These are phyloP conservation scores for Tringa solitaria DNA, from an alignment of 2,113 vertebrate genomes.

Conservation along the genomic window DNA sequence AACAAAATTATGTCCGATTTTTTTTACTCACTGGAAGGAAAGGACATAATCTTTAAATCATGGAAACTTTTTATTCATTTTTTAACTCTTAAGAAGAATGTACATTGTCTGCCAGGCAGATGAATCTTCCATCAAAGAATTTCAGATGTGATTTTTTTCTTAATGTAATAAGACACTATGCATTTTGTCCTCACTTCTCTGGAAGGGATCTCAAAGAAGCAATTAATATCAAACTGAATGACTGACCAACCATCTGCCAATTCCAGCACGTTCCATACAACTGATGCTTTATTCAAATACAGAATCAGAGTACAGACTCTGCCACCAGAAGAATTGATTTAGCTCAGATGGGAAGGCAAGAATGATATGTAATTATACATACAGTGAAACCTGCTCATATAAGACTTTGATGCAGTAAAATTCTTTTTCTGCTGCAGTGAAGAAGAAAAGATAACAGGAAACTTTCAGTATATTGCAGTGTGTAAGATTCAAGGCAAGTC, in stretches of 20 bases:
- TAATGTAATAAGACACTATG: constrained; percentile 36
- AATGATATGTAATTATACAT: not conserved
- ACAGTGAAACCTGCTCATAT: not conserved
- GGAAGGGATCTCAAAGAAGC: constrained; percentile 46
- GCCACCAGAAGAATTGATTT: not conserved
- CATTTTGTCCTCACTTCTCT: constrained; percentile 44
- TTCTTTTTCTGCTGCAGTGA: not conserved
- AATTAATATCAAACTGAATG: constrained; percentile 63
- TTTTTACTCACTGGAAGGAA: not conserved
- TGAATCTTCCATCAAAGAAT: constrained; percentile 17
- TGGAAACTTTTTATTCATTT: not conserved
- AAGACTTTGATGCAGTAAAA: not conserved
- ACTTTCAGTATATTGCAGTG: not conserved
- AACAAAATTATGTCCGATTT: not conserved
- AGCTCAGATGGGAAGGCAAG: not conserved
- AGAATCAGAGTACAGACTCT: constrained; percentile 10
- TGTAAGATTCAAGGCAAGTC: not conserved
- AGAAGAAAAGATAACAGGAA: not conserved
- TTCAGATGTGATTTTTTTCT: constrained; percentile 39
- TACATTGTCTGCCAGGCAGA: not conserved
- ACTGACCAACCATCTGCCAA: constrained; percentile 45
- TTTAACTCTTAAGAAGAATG: constrained; percentile 10
- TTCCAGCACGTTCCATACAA: constrained; percentile 49
- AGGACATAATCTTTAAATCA: constrained; percentile 36
- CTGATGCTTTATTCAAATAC: constrained; percentile 26